A percentile compares a stretch with the other conserved stretches of the same genome.
Evolutionary conservation across 1,140 invertebrate species (phyloP).

Genomic region (Formica selysi): DNA sequence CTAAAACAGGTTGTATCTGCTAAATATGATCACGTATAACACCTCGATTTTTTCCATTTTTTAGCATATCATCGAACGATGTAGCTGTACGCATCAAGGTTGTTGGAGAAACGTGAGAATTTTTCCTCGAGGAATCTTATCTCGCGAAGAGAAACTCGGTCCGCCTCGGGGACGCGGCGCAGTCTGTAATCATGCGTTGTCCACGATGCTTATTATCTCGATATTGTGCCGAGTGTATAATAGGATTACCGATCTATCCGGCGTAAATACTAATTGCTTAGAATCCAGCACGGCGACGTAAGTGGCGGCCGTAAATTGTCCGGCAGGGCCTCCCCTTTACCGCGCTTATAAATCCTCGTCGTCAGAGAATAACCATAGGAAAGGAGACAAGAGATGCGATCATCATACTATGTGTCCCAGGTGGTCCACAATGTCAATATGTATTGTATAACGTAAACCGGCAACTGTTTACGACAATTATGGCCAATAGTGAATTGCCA

Average conservation of each 20-base stretch:
- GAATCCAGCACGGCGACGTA: slow-evolving; percentile 64
- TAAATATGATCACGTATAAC: not conserved
- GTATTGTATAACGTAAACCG: slow-evolving; percentile 3
- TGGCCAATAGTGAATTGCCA: slow-evolving; percentile 20
- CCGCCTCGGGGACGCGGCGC: slow-evolving; percentile 60
- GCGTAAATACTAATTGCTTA: slow-evolving; percentile 72
- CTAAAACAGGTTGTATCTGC: slow-evolving; percentile 4
- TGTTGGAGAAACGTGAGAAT: slow-evolving; percentile 49
- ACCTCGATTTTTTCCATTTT: not conserved
- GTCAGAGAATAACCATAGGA: not conserved
- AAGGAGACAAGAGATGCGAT: slow-evolving; percentile 31
- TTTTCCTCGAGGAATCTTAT: slow-evolving; percentile 63
- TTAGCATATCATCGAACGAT: slow-evolving; percentile 17
- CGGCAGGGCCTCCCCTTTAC: slow-evolving; percentile 38
- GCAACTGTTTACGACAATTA: slow-evolving; percentile 32
- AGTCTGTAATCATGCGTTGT: slow-evolving; percentile 69
- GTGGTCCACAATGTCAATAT: slow-evolving; percentile 54
- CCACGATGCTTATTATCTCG: slow-evolving; percentile 69
- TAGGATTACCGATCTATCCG: slow-evolving; percentile 72
- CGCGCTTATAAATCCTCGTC: slow-evolving; percentile 69
- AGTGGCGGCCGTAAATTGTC: slow-evolving; percentile 69
- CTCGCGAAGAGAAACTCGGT: slow-evolving; percentile 50
- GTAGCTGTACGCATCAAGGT: not conserved
- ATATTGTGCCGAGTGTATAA: slow-evolving; percentile 72
- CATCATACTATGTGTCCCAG: slow-evolving; percentile 60